Conservation (phyloP, 2,888 invertebrate genomes). For the Pimpla rufipes region DNA sequence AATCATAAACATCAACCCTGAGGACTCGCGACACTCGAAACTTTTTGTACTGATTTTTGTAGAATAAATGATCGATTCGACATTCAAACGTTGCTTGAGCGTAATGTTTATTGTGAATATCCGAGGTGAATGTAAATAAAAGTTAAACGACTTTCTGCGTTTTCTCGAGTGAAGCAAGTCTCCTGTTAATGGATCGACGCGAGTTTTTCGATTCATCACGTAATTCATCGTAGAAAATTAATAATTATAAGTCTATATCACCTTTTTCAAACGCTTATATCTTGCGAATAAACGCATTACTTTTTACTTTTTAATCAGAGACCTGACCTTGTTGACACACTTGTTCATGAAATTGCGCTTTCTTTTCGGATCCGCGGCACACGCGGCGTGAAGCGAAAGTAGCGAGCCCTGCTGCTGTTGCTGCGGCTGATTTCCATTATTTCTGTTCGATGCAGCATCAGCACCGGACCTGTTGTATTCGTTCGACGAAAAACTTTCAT, state of each 20-base stretch:
- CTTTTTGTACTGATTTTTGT: neutral
- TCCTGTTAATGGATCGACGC: constrained; percentile 6
- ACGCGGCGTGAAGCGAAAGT: constrained; percentile 87
- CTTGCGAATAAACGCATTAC: neutral
- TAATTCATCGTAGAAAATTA: constrained; percentile 55
- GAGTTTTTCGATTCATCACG: constrained; percentile 30
- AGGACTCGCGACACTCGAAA: constrained; percentile 13
- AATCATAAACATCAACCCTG: constrained; percentile 30
- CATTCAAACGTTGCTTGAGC: neutral
- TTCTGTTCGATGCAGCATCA: constrained; percentile 10
- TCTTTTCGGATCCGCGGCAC: constrained; percentile 88
- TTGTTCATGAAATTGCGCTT: constrained; percentile 94
- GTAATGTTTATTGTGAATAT: neutral
- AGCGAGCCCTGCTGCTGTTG: constrained; percentile 86
- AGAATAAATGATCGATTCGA: neutral
- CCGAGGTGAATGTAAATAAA: neutral
- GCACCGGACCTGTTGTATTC: constrained; percentile 74
- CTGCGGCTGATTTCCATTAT: constrained; percentile 23
- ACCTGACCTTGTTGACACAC: constrained; percentile 83
- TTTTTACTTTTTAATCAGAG: constrained; percentile 80
- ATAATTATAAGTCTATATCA: constrained; percentile 68
- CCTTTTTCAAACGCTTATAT: constrained; percentile 53
- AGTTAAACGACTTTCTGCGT: neutral
- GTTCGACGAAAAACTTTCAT: constrained; percentile 76
- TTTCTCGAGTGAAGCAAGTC: constrained; percentile 7